A percentile compares a stretch with the other conserved stretches of the same genome.
Conservation (phyloP, 2,888 invertebrate genomes). For the Eretmocerus hayati region DNA sequence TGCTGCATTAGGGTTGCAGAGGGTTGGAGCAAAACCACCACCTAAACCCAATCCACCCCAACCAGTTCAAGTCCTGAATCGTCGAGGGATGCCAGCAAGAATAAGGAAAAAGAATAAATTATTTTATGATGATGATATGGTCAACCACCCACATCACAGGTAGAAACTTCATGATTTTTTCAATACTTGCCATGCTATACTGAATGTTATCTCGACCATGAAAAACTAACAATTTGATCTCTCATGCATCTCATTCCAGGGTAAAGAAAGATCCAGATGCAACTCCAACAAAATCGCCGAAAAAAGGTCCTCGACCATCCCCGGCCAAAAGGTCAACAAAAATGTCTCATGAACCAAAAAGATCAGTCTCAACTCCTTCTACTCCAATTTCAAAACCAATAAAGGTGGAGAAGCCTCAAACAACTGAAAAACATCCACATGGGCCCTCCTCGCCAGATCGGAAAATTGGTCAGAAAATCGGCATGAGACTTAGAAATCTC, state of each 20-base stretch:
- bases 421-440: slow-evolving; percentile 17
- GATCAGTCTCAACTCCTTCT: slow-evolving; percentile 24
- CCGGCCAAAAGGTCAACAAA: slow-evolving; percentile 46
- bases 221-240: background rate
- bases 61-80: slow-evolving; percentile 74
- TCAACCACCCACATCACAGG: slow-evolving; percentile 70
- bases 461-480: slow-evolving; percentile 82
- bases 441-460: slow-evolving; percentile 61
- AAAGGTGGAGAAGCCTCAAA: slow-evolving; percentile 37
- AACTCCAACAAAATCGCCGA: slow-evolving; percentile 52
- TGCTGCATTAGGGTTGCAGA: slow-evolving; percentile 71
- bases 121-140: slow-evolving; percentile 84
- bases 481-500: slow-evolving; percentile 81
- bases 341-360: slow-evolving; percentile 31
- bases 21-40: slow-evolving; percentile 70
- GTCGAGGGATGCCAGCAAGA: slow-evolving; percentile 83
- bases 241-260: slow-evolving; percentile 24
- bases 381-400: slow-evolving; percentile 39
- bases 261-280: slow-evolving; percentile 43
- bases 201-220: background rate
- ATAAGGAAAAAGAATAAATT: slow-evolving; percentile 83
- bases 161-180: slow-evolving; percentile 27
- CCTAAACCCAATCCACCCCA: slow-evolving; percentile 64
- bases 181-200: background rate
- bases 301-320: slow-evolving; percentile 57